phyloP scores from a whole-genome alignment of 2,113 vertebrate species.

The Poeciliopsis turrubarensis region DNA sequence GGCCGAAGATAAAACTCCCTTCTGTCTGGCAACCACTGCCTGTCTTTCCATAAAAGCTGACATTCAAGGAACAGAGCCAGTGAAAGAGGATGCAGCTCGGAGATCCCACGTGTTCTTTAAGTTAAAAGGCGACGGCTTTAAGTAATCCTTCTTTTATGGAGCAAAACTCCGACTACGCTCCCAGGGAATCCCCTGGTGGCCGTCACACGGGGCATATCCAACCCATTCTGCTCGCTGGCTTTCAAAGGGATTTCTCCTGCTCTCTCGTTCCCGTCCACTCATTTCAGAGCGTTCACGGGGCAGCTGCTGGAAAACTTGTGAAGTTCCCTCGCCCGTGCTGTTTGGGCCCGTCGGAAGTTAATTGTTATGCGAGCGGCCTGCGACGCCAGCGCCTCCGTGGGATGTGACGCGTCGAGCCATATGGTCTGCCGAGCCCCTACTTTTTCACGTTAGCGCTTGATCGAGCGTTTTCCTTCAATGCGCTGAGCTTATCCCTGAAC shows the following conservation, averaged over 20 bases:
- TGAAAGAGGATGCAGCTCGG: not conserved
- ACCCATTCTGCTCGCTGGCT: conserved; percentile 65
- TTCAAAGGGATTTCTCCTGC: conserved; percentile 54
- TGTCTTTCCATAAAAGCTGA: not conserved
- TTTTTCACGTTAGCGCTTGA: conserved; percentile 22
- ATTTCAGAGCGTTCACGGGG: conserved; percentile 17
- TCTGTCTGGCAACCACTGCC: not conserved
- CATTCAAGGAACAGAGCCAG: not conserved
- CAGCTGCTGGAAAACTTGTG: conserved; percentile 64
- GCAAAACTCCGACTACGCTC: conserved; percentile 14
- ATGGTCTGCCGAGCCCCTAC: conserved; percentile 16
- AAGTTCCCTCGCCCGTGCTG: conserved; percentile 34
- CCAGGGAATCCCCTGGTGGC: conserved; percentile 39
- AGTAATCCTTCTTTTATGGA: conserved; percentile 4
- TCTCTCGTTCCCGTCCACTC: conserved; percentile 1
- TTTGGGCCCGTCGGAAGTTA: conserved; percentile 49
- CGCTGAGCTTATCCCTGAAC: conserved; percentile 5
- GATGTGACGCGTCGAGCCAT: conserved; percentile 44
- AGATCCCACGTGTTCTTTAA: not conserved
- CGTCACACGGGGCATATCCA: conserved; percentile 46
- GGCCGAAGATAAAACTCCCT: conserved; percentile 26
- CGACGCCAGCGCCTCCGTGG: conserved; percentile 35
- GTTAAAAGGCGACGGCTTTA: conserved; percentile 11
- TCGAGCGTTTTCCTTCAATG: conserved; percentile 19
- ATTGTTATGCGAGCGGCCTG: conserved; percentile 55